These are phyloP conservation scores for Chaetodon trifascialis DNA, from an alignment of 2,113 vertebrate genomes.

Conservation along the genomic window DNA sequence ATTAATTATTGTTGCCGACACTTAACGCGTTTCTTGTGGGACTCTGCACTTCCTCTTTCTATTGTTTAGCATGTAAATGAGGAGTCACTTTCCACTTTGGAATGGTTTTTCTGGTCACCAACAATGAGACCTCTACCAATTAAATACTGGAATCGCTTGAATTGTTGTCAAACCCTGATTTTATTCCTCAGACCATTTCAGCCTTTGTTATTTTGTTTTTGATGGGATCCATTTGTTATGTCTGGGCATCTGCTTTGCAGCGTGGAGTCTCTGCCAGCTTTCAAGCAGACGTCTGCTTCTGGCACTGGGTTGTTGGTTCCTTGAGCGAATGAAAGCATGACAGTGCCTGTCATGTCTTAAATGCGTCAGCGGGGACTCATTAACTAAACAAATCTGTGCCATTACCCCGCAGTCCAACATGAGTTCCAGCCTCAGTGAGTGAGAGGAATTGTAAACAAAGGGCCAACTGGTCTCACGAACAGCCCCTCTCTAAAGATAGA, in stretches of 20 bases:
- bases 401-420: slow-evolving; percentile 59
- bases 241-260: slow-evolving; percentile 71
- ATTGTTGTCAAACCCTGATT: slow-evolving; percentile 53
- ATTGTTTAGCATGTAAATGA: slow-evolving; percentile 38
- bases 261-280: slow-evolving; percentile 66
- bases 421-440: slow-evolving; percentile 54
- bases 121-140: slow-evolving; percentile 32
- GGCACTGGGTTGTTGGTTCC: slow-evolving; percentile 67
- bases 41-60: slow-evolving; percentile 2
- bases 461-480: slow-evolving; percentile 41
- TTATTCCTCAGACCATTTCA: slow-evolving; percentile 53
- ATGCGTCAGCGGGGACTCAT: slow-evolving; percentile 81
- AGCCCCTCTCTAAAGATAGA: slow-evolving; percentile 23
- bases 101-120: slow-evolving; percentile 29
- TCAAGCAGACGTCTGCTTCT: slow-evolving; percentile 71
- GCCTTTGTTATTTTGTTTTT: slow-evolving; percentile 62
- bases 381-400: slow-evolving; percentile 80
- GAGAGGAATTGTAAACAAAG: slow-evolving; percentile 61
- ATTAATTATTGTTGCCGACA: slow-evolving; percentile 22
- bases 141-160: slow-evolving; percentile 46
- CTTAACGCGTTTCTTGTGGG: not conserved
- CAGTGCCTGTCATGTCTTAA: slow-evolving; percentile 76
- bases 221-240: slow-evolving; percentile 67
- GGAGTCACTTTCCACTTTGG: slow-evolving; percentile 19
- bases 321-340: slow-evolving; percentile 73